phyloP scores from a whole-genome alignment of 2,797 vertebrate genomes.

The Pithecia hirsuta region DNA sequence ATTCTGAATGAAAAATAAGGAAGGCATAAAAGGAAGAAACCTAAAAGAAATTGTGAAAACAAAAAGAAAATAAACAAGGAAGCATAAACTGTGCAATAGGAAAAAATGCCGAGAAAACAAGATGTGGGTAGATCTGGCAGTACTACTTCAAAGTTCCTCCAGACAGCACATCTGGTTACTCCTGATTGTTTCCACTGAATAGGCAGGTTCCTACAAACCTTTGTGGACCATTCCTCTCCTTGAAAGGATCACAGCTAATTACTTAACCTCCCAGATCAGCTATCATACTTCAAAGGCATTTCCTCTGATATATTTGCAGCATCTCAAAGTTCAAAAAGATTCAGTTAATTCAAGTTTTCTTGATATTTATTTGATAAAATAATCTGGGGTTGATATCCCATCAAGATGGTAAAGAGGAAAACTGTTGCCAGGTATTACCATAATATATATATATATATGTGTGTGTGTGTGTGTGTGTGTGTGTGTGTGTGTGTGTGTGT shows the following conservation, averaged over 20 bases:
- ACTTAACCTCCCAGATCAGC: conserved; percentile 8
- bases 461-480: too few relatives aligned
- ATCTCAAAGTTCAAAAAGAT: background rate
- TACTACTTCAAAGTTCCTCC: background rate
- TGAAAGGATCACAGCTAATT: background rate
- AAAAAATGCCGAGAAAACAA: background rate
- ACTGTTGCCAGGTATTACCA: background rate
- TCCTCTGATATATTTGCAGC: background rate
- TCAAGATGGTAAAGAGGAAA: background rate
- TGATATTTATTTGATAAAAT: background rate
- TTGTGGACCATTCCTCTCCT: background rate
- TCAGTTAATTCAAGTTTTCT: background rate
- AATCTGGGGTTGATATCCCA: background rate
- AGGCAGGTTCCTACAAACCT: background rate
- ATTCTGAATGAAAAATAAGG: background rate
- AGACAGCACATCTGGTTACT: background rate
- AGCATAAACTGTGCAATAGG: background rate
- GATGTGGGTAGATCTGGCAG: background rate
- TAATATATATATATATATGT: background rate
- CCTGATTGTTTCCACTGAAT: background rate
- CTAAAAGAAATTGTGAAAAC: background rate
- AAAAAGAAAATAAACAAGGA: background rate
- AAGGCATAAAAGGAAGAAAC: background rate
- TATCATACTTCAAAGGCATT: background rate
- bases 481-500: background rate